Evolutionary conservation across 2,888 invertebrate species (phyloP).

Genomic region (Tetranychus truncatus): DNA sequence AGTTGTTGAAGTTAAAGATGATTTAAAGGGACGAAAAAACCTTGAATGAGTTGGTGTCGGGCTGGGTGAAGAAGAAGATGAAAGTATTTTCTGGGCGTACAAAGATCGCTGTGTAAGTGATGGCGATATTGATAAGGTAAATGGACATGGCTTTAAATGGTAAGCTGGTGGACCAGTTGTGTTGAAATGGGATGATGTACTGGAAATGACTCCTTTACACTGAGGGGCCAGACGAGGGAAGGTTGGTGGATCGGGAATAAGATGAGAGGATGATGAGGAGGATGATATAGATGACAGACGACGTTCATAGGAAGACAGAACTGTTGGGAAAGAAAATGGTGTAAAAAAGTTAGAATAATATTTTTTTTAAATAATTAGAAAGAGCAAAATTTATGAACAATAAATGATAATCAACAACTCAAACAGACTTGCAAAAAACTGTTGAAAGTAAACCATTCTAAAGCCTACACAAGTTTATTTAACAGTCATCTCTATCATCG

Average conservation of each 20-base stretch:
- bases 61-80: constrained; percentile 19
- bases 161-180: neutral
- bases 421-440: neutral
- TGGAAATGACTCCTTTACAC: constrained; percentile 19
- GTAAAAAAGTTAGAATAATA: neutral
- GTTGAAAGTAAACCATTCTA: neutral
- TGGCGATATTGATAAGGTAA: constrained; percentile 25
- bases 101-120: constrained; percentile 26
- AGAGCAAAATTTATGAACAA: too few species aligned
- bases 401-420: neutral
- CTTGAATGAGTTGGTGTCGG: constrained; percentile 8
- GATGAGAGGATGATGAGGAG: constrained; percentile 22
- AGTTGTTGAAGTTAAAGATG: neutral
- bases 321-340: neutral
- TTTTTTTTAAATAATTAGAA: neutral
- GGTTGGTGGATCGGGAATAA: constrained; percentile 12
- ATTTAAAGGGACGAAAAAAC: neutral
- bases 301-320: neutral
- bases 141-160: constrained; percentile 22
- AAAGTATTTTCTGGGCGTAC: constrained; percentile 27
- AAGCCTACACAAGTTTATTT: neutral
- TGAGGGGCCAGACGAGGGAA: constrained; percentile 26
- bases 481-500: neutral
- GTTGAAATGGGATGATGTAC: neutral
- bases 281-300: constrained; percentile 17